A percentile compares a stretch with the other conserved stretches of the same genome.
These are phyloP conservation scores for Listronotus bonariensis DNA, from an alignment of 1,140 invertebrate genomes.

Conservation along the genomic window DNA sequence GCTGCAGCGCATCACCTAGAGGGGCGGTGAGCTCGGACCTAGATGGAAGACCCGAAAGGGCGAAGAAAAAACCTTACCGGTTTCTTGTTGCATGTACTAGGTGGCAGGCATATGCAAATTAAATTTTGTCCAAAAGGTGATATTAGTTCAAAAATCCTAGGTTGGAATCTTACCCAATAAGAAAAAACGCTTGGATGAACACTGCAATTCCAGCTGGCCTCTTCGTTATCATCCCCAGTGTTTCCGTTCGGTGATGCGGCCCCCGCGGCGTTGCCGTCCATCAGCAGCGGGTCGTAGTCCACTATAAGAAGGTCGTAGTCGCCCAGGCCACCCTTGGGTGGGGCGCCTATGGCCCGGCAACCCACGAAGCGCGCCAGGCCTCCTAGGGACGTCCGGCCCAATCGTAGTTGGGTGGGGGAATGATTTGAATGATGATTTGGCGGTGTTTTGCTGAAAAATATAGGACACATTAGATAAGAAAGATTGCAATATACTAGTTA, in stretches of 20 bases:
- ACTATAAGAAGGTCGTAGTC: conserved; percentile 54
- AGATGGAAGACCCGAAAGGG: too few relatives aligned
- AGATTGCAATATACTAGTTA: too few relatives aligned
- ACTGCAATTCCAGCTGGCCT: conserved; percentile 53
- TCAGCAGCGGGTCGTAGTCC: conserved; percentile 47
- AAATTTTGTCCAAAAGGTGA: too few relatives aligned
- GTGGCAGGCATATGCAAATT: too few relatives aligned
- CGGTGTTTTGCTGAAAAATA: too few relatives aligned
- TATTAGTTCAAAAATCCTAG: too few relatives aligned
- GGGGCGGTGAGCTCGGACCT: too few relatives aligned
- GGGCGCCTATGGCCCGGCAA: conserved; percentile 17
- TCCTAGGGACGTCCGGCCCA: neutral
- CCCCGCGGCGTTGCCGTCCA: conserved; percentile 41
- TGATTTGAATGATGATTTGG: too few relatives aligned
- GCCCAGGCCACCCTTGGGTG: conserved; percentile 35
- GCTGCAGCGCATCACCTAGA: too few relatives aligned
- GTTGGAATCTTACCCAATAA: conserved; percentile 42
- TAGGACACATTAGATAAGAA: too few relatives aligned
- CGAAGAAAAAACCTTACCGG: too few relatives aligned
- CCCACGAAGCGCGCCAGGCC: conserved; percentile 32
- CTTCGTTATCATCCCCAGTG: conserved; percentile 55
- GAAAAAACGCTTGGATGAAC: conserved; percentile 52
- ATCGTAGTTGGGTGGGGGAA: neutral
- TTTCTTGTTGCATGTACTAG: too few relatives aligned
- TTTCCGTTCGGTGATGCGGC: conserved; percentile 37